These are phyloP conservation scores for Panopea generosa DNA, from an alignment of 2,888 invertebrate genomes.

Conservation along the genomic window DNA sequence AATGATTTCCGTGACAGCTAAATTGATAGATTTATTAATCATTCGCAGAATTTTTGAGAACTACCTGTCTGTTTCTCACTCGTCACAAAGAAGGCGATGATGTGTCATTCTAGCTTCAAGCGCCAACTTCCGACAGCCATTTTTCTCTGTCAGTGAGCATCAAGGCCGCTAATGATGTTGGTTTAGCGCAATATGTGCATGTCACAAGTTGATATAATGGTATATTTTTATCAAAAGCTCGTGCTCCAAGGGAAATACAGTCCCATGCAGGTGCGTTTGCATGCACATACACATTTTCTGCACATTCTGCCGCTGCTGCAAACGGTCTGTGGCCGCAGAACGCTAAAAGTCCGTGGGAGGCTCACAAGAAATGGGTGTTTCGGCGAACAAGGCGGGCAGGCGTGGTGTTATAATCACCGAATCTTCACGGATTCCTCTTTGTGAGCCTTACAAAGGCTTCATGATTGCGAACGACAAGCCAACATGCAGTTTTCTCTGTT, in stretches of 20 bases:
- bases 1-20: slow-evolving; percentile 14
- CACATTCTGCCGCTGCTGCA: slow-evolving; percentile 29
- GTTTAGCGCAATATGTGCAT: slow-evolving; percentile 50
- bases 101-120: slow-evolving; percentile 25
- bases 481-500: slow-evolving; percentile 57
- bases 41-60: slow-evolving; percentile 14
- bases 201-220: slow-evolving; percentile 50
- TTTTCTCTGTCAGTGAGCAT: slow-evolving; percentile 25
- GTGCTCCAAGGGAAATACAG: slow-evolving; percentile 27
- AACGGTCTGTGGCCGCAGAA: slow-evolving; percentile 29
- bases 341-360: slow-evolving; percentile 36
- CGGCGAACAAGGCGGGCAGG: slow-evolving; percentile 38
- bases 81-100: slow-evolving; percentile 24
- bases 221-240: slow-evolving; percentile 39
- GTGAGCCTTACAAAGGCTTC: slow-evolving; percentile 51
- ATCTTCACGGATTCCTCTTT: slow-evolving; percentile 52
- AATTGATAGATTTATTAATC: slow-evolving; percentile 35
- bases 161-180: slow-evolving; percentile 22
- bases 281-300: slow-evolving; percentile 32
- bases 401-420: slow-evolving; percentile 53
- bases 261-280: slow-evolving; percentile 54
- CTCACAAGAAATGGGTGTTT: slow-evolving; percentile 28
- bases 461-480: slow-evolving; percentile 60
- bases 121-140: slow-evolving; percentile 27
- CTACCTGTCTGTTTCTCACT: slow-evolving; percentile 27